phyloP scores from a whole-genome alignment of 2,888 invertebrate species.

The Parasteatoda lunata region DNA sequence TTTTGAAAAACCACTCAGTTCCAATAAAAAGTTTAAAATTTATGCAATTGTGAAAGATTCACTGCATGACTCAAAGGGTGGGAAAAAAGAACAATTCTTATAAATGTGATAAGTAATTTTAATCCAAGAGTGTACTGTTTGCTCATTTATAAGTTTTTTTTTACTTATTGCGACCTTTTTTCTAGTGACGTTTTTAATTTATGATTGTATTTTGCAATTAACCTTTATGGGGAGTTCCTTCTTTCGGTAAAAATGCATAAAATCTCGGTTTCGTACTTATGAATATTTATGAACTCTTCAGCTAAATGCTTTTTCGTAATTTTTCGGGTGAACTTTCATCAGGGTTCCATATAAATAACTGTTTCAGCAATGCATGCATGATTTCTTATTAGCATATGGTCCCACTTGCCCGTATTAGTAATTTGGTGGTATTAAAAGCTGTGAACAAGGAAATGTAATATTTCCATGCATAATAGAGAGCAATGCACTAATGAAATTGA shows the following conservation, averaged over 20 bases:
- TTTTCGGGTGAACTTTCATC: constrained; percentile 65
- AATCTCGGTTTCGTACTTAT: constrained; percentile 66
- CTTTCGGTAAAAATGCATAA: constrained; percentile 61
- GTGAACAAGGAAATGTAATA: constrained; percentile 67
- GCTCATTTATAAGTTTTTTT: constrained; percentile 7
- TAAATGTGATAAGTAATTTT: constrained; percentile 60
- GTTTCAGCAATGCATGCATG: constrained; percentile 14
- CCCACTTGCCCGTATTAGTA: constrained; percentile 58
- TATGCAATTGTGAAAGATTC: constrained; percentile 39
- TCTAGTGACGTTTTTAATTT: constrained; percentile 51
- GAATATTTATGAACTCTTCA: constrained; percentile 66
- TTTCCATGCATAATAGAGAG: constrained; percentile 64
- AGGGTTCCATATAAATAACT: background rate
- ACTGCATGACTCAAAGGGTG: background rate
- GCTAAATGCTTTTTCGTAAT: constrained; percentile 67
- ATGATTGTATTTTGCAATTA: constrained; percentile 67
- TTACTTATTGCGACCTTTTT: constrained; percentile 9
- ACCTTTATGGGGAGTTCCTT: constrained; percentile 39
- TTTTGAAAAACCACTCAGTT: no score
- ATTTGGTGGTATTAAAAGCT: constrained; percentile 68
- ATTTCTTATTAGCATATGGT: constrained; percentile 48
- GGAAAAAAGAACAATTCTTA: constrained; percentile 36
- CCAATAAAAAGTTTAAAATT: constrained; percentile 40
- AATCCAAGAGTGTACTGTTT: constrained; percentile 24
- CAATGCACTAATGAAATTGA: constrained; percentile 65